These are phyloP conservation scores for Leptinotarsa juncta DNA, from an alignment of 2,888 invertebrate species.

Conservation along the genomic window DNA sequence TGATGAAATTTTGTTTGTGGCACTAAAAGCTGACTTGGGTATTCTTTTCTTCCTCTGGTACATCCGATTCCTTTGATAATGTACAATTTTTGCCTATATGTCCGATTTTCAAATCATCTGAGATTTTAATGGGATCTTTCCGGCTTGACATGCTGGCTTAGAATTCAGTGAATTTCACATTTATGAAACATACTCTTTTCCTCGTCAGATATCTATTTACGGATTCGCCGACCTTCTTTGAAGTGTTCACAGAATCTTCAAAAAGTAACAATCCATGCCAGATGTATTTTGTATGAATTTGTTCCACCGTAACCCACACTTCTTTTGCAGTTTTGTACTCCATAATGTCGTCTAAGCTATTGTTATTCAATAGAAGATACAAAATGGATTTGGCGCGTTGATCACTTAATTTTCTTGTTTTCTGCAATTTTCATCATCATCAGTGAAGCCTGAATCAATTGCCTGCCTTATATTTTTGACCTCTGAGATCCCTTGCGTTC, in stretches of 20 bases:
- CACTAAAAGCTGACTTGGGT: no score
- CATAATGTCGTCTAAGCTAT: neutral
- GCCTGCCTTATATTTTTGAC: neutral
- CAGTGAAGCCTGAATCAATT: neutral
- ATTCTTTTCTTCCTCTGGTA: no score
- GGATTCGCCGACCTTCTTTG: neutral
- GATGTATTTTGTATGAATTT: slow-evolving; percentile 15
- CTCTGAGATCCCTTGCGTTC: neutral
- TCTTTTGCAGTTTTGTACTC: neutral
- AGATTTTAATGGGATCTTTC: no score
- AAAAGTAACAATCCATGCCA: neutral
- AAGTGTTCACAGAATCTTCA: neutral
- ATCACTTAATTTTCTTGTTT: neutral
- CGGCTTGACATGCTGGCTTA: no score
- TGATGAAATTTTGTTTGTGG: no score
- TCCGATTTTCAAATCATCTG: no score
- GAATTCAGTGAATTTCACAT: no score
- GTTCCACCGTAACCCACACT: neutral
- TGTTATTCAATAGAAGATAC: neutral
- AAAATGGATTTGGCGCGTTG: neutral
- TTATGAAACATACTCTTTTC: no score
- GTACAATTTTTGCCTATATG: no score
- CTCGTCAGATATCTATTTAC: neutral
- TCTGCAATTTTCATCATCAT: neutral
- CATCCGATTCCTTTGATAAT: no score